These are phyloP conservation scores for Melanotaenia maccullochi DNA, from an alignment of 2,797 vertebrate genomes.

Conservation along the genomic window DNA sequence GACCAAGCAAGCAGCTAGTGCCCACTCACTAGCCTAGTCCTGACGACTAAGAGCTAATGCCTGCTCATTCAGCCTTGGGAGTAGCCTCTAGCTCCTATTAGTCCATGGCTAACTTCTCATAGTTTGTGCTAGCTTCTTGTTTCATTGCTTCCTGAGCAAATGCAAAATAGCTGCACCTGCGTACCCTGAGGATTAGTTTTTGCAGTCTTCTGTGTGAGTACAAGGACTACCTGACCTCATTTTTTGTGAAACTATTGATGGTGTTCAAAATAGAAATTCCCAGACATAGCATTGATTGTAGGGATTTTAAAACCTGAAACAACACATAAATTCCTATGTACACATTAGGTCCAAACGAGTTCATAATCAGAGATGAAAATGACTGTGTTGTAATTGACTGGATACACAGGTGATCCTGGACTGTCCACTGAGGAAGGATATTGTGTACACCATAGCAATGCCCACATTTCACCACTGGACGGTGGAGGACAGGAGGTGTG, in stretches of 20 bases:
- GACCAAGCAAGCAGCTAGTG: background rate
- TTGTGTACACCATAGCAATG: conserved; percentile 97
- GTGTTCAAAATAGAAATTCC: background rate
- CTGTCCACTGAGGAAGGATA: conserved; percentile 95
- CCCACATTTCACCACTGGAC: conserved; percentile 99
- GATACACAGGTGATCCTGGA: conserved; percentile 92
- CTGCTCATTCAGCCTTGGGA: background rate
- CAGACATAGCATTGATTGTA: background rate
- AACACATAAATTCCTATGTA: background rate
- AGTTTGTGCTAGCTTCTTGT: background rate
- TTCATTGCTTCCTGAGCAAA: background rate
- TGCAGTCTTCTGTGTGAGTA: background rate
- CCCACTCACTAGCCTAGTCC: background rate
- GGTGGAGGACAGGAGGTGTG: conserved; percentile 94
- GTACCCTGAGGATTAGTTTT: background rate
- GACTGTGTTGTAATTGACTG: background rate
- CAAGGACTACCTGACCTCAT: background rate
- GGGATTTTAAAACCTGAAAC: background rate
- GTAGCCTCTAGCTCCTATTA: too few relatives aligned
- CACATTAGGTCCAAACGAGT: background rate
- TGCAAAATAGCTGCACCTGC: background rate
- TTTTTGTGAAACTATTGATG: background rate
- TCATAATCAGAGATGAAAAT: background rate
- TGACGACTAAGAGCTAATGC: background rate
- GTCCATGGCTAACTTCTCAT: too few relatives aligned